Evolutionary conservation across 2,888 invertebrate species (phyloP), one percentile per base, ranked within the genome.

Genomic region (Drosophila histrio): DNA sequence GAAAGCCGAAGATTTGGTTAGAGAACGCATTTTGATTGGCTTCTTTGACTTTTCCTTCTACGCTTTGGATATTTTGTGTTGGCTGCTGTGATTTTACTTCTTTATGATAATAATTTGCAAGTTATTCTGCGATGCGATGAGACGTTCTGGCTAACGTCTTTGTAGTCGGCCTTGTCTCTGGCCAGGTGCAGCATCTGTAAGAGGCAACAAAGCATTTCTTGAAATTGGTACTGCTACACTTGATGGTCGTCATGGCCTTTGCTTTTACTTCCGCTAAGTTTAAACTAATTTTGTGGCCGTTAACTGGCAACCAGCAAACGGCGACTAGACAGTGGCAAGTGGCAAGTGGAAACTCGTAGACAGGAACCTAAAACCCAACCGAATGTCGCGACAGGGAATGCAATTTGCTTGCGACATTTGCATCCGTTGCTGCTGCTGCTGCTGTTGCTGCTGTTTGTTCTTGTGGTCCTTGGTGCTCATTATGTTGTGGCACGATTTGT

Each of bases 241-340:
- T 30, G 57, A 49, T 34, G 49, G 11, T 32, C n/a, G 32, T 22
- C 32, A 28, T 47, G 24, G 53, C 21, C 53, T 46, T 52, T 24
- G 57, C 60, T 39, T 65, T 67, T 43, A 62, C 77, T 79, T 84
- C 89, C 84, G 84, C 71, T 61, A 82, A 69, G 66, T 81, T 82
- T 86, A 89, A 84, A 88, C 89, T 85, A 89, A 84, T 84, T 84
- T 82, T 76, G 88, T 77, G 86, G 78, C 71, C 68, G 63, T 74
- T 75, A 83, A 86, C 84, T 73, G 66, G 76, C 67, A 76, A 61
- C 52, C 61, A 34, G 63, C 52, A 43, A 57, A 15, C 15, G n/a
- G 32, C 32, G 13, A 32, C 13, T 34, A 6, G 15, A 13, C 34
- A 41, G 17, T 24, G 17, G 30, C 15, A 30, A 30, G 21, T 9